These are phyloP conservation scores for Oligia strigilis DNA, from an alignment of 2,888 invertebrate species.

Conservation along the genomic window DNA sequence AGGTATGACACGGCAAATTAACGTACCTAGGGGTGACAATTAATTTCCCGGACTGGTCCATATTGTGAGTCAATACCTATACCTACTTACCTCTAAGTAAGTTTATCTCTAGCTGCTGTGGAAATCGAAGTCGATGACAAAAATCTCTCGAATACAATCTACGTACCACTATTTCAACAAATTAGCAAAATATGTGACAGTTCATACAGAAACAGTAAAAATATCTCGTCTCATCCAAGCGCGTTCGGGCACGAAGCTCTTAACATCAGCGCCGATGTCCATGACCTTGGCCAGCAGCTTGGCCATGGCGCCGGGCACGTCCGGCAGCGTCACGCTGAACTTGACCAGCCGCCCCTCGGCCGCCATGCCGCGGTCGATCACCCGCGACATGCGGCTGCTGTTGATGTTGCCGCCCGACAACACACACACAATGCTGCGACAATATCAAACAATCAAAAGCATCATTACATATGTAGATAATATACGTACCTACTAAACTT, in stretches of 20 bases:
- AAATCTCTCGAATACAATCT: background rate
- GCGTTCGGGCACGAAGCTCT: slow-evolving; percentile 97
- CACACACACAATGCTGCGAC: slow-evolving; percentile 93
- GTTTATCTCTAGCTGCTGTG: background rate
- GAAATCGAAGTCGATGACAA: background rate
- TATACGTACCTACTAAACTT: background rate
- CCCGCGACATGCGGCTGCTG: slow-evolving; percentile 95
- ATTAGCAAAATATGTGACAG: background rate
- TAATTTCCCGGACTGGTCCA: background rate
- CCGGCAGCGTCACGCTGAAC: slow-evolving; percentile 91
- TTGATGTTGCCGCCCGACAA: slow-evolving; percentile 96
- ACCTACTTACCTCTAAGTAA: background rate
- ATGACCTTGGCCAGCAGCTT: slow-evolving; percentile 93
- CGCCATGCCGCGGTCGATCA: slow-evolving; percentile 95
- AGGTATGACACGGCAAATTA: background rate
- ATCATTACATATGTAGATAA: too few species aligned
- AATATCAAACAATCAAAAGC: background rate
- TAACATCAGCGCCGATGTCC: slow-evolving; percentile 94
- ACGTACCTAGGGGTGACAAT: background rate
- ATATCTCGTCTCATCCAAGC: slow-evolving; percentile 97
- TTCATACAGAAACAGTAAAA: slow-evolving; percentile 84
- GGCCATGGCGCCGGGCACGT: slow-evolving; percentile 95
- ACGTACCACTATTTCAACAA: background rate
- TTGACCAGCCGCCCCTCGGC: slow-evolving; percentile 93
- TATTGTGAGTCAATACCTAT: background rate